Base-by-base conservation (phyloP, 2,888 invertebrate genomes). In the Bugula neritina region DNA sequence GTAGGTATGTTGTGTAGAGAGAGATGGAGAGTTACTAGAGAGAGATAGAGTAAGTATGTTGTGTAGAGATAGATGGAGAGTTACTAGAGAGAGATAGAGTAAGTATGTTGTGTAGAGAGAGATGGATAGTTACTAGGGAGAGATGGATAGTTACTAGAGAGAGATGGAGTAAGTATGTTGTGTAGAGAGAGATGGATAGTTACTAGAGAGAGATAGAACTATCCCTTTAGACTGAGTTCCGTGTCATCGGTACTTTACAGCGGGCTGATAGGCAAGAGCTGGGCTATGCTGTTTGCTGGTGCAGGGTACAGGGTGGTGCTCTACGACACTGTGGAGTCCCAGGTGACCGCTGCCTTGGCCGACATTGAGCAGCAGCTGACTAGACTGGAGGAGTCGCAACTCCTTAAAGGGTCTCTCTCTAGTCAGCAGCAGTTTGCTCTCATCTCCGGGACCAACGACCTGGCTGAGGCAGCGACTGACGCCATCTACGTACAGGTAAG, bases 211-310 rank as follows among this genome's bases (percentile, higher is more conserved):
- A n/a, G n/a, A n/a, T n/a, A n/a, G n/a, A n/a, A n/a, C n/a, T n/a
- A n/a, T n/a, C n/a, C n/a, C n/a, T n/a, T n/a, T 43, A 43, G 43
- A 10, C 43, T 43, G 17, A 43, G 43, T 43, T 43, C 43, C 17
- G 43, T 43, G 43, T n/a, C n/a, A n/a, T n/a, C n/a, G n/a, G 10
- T 43, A 17, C 52, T 21, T 70, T 43, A 31, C 72, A 95, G 94
- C 82, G 95, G 95, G 1, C 86, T 95, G 72, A 94, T 96, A 78
- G 95, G 95, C 2, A 89, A 92, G 73, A 94, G 94, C 78, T 96
- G 94, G 94, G 92, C 94, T 0, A 94, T 95, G 93, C 87, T 95
- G 35, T 95, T 94, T 83, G 93, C 93, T 0, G 70, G 70, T 3
- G 92, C 90, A 10, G 94, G 94, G 13, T 95, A 94, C 83, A 87